Base-by-base conservation (phyloP, 1,140 invertebrate species). In the Onthophagus taurus region DNA sequence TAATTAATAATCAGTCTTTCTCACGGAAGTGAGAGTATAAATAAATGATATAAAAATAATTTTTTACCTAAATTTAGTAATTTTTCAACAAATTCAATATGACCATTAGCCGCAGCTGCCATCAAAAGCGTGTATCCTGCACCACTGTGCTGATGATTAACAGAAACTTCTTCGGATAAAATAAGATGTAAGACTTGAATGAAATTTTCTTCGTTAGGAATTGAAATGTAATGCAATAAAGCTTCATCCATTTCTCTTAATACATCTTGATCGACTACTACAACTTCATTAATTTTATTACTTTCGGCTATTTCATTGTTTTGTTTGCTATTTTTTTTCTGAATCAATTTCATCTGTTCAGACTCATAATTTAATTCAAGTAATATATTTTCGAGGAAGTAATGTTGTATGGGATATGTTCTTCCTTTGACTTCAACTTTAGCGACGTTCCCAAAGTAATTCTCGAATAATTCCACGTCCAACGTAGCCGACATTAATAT, bases 401-500 rank as follows among this genome's bases (percentile, higher is more conserved):
- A 83, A 20, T 79, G 74, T 35, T 86, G 76, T 0, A 96, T 89
- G 7, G 81, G 75, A 64, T 74, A 85, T n/a, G 78, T 63, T 30
- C 80, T 76, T 0, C 90, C 90, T 38, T 87, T 83, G 37, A 96
- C 83, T 26, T 72, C 73, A 8, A 91, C 74, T 0, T 78, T 77
- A 50, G 82, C 81, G 37, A 79, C 75, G 52, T 80, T 78, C 24
- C 23, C 14, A 66, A 97, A 97, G 52, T 78, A 79, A 12, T 49
- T 63, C 64, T 54, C 72, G 64, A 96, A 90, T 21, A 88, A 76
- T 16, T 78, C 68, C 5, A 79, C 77, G 52, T 94, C 83, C 53
- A 93, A 76, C 2, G 90, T 89, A 4, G 94, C 93, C n/a, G 91
- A 96, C 92, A 97, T 97, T 1, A 97, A 70, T 34, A 98, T 74